Conservation (phyloP, 2,888 invertebrate species). For the Seira sanloemensis region DNA sequence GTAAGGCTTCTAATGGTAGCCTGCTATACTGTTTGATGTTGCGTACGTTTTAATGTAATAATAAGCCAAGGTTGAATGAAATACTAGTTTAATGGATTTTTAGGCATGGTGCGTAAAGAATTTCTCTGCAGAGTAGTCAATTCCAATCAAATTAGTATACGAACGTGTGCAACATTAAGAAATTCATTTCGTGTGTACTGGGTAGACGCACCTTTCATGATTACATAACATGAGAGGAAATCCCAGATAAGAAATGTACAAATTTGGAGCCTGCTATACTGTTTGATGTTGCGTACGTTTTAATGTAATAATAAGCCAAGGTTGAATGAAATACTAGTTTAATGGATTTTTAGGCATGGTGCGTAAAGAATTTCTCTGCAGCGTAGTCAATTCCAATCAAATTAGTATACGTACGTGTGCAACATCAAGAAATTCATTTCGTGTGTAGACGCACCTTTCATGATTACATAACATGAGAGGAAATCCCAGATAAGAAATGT, state of each 20-base stretch:
- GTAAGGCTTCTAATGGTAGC: no score
- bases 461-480: background rate
- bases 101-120: background rate
- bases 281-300: no score
- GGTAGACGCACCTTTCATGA: background rate
- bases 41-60: no score
- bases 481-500: background rate
- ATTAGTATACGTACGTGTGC: background rate
- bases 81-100: background rate
- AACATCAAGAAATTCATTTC: background rate
- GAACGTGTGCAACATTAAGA: background rate
- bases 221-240: background rate
- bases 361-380: background rate
- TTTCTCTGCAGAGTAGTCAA: background rate
- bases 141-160: background rate
- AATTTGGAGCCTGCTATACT: no score
- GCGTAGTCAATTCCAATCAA: background rate
- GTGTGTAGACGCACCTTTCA: background rate
- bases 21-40: no score
- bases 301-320: no score
- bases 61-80: no score
- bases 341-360: background rate
- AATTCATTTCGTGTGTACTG: background rate
- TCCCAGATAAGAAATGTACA: background rate
- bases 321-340: no score